These are phyloP conservation scores for Coccyzus lansbergi DNA, from an alignment of 2,797 vertebrate species.

Conservation along the genomic window DNA sequence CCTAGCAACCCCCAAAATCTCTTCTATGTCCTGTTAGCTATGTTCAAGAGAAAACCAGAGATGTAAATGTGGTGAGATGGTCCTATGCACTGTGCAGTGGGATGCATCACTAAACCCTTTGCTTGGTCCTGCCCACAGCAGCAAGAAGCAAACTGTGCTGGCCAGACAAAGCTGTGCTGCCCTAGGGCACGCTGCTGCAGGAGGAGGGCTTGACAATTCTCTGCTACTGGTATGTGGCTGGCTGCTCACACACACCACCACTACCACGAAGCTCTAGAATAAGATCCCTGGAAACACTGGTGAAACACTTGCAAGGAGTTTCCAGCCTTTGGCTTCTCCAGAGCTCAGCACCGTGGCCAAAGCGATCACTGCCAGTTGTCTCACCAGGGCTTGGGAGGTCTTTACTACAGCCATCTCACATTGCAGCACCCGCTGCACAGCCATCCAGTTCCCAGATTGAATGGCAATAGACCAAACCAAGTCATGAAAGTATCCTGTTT, in stretches of 20 bases:
- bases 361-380: not conserved
- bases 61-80: not conserved
- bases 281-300: not conserved
- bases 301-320: not conserved
- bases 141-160: not conserved
- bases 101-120: not conserved
- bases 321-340: not conserved
- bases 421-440: rapidly evolving
- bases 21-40: not conserved
- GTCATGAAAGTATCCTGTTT: not conserved
- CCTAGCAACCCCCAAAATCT: not conserved
- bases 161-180: not conserved
- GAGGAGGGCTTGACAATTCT: not conserved
- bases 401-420: not conserved
- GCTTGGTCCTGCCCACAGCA: not conserved
- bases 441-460: rapidly evolving
- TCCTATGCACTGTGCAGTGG: rapidly evolving
- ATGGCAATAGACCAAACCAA: rapidly evolving
- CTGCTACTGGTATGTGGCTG: not conserved
- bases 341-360: not conserved
- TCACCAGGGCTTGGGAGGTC: not conserved
- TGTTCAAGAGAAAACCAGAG: not conserved
- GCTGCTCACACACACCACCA: not conserved
- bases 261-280: not conserved
- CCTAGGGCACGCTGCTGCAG: rapidly evolving